These are phyloP conservation scores for Eurois occulta DNA, from an alignment of 2,888 invertebrate genomes.

Conservation along the genomic window DNA sequence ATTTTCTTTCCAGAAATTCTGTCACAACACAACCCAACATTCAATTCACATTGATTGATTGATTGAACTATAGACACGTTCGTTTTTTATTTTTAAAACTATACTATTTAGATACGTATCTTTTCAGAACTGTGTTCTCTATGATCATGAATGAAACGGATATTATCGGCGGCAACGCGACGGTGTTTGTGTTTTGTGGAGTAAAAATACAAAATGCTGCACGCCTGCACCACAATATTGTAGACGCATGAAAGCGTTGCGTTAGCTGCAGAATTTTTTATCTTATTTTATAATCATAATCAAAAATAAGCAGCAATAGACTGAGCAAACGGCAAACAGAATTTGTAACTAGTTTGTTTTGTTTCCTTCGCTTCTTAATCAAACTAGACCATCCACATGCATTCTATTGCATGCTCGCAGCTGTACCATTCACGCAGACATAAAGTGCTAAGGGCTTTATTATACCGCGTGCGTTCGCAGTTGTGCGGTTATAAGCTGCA, in stretches of 20 bases:
- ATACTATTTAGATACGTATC: neutral
- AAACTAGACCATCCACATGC: neutral
- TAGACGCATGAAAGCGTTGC: neutral
- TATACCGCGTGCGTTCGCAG: neutral
- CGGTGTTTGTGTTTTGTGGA: too few species aligned
- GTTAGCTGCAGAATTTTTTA: neutral
- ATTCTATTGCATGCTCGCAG: neutral
- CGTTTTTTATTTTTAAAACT: neutral
- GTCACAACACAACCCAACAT: conserved; percentile 36
- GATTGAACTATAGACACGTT: conserved; percentile 6
- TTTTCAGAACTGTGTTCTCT: conserved; percentile 4
- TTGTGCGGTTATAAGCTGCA: too few species aligned
- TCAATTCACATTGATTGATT: neutral
- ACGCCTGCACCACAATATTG: neutral
- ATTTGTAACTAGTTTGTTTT: too few species aligned
- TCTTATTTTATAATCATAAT: too few species aligned
- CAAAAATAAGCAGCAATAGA: neutral
- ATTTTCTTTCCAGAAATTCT: neutral
- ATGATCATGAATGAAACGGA: neutral
- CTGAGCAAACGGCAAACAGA: too few species aligned
- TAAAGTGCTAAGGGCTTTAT: too few species aligned
- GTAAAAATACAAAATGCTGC: neutral
- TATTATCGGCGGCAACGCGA: too few species aligned
- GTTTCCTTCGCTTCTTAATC: neutral
- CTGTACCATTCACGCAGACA: neutral